A percentile compares a stretch with the other conserved stretches of the same genome.
Conservation (phyloP, 2,113 vertebrate genomes). For the Emydocephalus ijimae region DNA sequence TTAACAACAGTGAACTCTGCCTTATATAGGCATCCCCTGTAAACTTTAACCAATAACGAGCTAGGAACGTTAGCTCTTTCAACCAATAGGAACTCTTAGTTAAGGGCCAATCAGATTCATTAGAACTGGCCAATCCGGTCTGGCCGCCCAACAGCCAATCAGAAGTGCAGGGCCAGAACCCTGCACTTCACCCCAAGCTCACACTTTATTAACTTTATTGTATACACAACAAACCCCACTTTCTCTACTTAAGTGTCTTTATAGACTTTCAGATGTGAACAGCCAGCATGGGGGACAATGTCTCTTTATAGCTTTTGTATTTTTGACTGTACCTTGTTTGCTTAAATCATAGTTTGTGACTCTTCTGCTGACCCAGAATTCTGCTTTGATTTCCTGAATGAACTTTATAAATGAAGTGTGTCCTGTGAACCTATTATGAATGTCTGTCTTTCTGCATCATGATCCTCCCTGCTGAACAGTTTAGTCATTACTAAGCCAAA, state of each 20-base stretch:
- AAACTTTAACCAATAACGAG: no score
- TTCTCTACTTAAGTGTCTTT: background rate
- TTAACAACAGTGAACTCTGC: no score
- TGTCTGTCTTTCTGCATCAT: background rate
- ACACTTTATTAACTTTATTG: no score
- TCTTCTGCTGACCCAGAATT: background rate
- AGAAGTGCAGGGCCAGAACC: no score
- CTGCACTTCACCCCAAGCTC: no score
- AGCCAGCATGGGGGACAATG: background rate
- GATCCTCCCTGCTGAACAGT: background rate
- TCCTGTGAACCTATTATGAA: background rate
- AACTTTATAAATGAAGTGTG: background rate
- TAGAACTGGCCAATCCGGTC: no score
- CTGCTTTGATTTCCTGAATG: background rate
- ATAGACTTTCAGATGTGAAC: background rate
- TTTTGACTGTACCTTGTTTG: background rate
- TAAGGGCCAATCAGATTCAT: no score
- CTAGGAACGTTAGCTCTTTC: no score
- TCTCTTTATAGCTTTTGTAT: background rate
- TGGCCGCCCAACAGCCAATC: no score
- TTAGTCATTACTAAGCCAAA: background rate
- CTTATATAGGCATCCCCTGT: no score
- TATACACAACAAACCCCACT: no score
- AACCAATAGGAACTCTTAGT: no score
- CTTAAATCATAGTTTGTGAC: background rate